Evolutionary conservation across 1,140 invertebrate genomes (phyloP).

Genomic region (Agraylea sexmaculata): DNA sequence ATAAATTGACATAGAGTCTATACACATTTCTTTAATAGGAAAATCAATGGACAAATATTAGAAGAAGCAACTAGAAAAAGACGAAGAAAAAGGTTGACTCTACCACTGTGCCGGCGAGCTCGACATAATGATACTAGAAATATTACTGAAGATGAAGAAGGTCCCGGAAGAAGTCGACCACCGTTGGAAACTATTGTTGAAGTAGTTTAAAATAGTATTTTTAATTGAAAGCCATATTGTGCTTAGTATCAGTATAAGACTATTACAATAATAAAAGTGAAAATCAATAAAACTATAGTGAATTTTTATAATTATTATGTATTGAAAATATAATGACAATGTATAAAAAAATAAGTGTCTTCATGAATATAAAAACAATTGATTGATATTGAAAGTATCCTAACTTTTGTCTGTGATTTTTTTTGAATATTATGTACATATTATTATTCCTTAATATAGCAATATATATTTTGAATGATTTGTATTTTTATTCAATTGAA

Average conservation of each 20-base stretch:
- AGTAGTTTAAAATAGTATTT: conserved; percentile 17
- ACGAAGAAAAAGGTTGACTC: conserved; percentile 17
- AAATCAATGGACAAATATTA: conserved; percentile 21
- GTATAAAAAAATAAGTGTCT: neutral
- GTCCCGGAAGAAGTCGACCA: conserved; percentile 18
- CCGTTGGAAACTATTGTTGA: conserved; percentile 22
- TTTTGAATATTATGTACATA: conserved; percentile 1
- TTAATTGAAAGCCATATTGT: neutral
- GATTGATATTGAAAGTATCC: neutral
- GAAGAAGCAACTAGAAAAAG: conserved; percentile 19
- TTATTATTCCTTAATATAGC: conserved; percentile 1
- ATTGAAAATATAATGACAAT: conserved; percentile 1
- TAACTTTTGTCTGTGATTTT: conserved; percentile 3
- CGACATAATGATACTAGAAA: conserved; percentile 21
- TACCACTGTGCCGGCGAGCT: conserved; percentile 19
- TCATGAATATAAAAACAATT: neutral
- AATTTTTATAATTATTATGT: neutral
- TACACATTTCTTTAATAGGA: conserved; percentile 14
- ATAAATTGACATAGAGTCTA: conserved; percentile 5
- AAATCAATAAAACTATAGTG: neutral
- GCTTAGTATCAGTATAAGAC: neutral
- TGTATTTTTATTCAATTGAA: neutral
- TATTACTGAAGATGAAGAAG: conserved; percentile 22
- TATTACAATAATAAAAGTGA: neutral
- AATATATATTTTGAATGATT: neutral